Percentiles rank a stretch among this genome's conserved stretches.
Evolutionary conservation across 2,113 vertebrate species (phyloP).

Genomic region (Chamaea fasciata): DNA sequence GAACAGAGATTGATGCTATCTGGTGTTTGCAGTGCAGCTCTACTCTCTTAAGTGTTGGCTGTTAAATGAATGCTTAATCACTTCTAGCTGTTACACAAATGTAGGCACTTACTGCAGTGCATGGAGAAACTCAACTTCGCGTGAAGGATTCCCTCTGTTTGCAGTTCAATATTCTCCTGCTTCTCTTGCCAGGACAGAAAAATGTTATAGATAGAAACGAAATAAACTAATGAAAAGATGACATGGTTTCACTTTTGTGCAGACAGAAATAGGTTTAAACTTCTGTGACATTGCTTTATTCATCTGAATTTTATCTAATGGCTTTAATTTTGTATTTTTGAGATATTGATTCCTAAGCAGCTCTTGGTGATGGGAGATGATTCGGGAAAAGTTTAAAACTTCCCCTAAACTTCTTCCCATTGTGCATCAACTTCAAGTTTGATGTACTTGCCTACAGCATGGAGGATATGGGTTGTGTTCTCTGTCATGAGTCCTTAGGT

Average conservation of each 20-base stretch:
- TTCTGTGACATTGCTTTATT: neutral
- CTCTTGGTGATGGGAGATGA: neutral
- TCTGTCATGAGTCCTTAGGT: neutral
- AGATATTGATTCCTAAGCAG: neutral
- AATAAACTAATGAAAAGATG: neutral
- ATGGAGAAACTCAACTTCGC: neutral
- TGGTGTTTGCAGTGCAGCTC: slow-evolving; percentile 12
- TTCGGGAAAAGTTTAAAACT: neutral
- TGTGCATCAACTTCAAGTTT: neutral
- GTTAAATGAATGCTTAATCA: neutral
- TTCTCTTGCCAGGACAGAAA: neutral
- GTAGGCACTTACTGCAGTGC: neutral
- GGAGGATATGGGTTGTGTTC: neutral
- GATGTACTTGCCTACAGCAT: neutral
- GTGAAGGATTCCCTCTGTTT: neutral
- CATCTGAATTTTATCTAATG: neutral
- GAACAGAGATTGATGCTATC: slow-evolving; percentile 27
- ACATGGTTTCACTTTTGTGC: neutral
- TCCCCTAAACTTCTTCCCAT: neutral
- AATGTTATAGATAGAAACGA: neutral
- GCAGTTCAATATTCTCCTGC: neutral
- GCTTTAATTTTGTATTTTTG: neutral
- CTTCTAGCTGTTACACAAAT: neutral
- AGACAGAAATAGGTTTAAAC: neutral
- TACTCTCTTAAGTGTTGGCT: neutral